A percentile compares a stretch with the other conserved stretches of the same genome.
Evolutionary conservation across 2,797 vertebrate genomes (phyloP).

Genomic region (Geotrypetes seraphini): DNA sequence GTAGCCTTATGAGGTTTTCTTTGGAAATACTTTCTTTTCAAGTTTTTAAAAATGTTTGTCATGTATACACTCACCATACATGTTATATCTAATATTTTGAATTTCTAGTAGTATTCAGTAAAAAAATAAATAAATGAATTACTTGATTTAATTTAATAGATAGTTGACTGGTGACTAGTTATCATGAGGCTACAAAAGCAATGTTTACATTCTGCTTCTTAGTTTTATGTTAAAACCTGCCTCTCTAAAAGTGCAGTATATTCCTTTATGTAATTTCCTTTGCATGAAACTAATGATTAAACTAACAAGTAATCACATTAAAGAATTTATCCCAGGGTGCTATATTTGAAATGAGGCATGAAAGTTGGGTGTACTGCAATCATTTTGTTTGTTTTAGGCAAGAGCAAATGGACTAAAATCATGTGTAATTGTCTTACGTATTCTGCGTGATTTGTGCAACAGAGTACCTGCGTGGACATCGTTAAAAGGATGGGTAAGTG

Average conservation of each 20-base stretch:
- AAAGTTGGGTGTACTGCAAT: constrained; percentile 50
- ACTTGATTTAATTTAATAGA: constrained; percentile 22
- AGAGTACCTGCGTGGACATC: constrained; percentile 85
- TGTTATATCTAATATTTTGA: constrained; percentile 22
- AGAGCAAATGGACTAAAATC: constrained; percentile 97
- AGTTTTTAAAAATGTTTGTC: background rate
- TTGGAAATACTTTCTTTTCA: constrained; percentile 35
- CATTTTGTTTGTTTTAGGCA: constrained; percentile 77
- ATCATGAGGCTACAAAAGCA: constrained; percentile 77
- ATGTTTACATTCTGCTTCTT: constrained; percentile 54
- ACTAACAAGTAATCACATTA: constrained; percentile 30
- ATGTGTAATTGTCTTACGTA: constrained; percentile 93
- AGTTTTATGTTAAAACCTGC: constrained; percentile 53
- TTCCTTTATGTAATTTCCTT: constrained; percentile 45
- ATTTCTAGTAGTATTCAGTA: constrained; percentile 17
- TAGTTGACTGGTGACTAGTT: constrained; percentile 26
- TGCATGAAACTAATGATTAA: constrained; percentile 45
- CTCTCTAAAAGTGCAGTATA: constrained; percentile 47
- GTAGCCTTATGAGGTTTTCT: constrained; percentile 69
- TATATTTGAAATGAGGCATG: constrained; percentile 35
- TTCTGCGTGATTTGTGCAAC: constrained; percentile 97
- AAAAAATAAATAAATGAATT: no score
- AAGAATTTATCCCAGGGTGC: constrained; percentile 32
- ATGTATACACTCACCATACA: background rate
- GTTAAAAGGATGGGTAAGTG: constrained; percentile 96